These are phyloP conservation scores for Neotoma lepida DNA, from an alignment of 2,113 vertebrate genomes.

Conservation along the genomic window DNA sequence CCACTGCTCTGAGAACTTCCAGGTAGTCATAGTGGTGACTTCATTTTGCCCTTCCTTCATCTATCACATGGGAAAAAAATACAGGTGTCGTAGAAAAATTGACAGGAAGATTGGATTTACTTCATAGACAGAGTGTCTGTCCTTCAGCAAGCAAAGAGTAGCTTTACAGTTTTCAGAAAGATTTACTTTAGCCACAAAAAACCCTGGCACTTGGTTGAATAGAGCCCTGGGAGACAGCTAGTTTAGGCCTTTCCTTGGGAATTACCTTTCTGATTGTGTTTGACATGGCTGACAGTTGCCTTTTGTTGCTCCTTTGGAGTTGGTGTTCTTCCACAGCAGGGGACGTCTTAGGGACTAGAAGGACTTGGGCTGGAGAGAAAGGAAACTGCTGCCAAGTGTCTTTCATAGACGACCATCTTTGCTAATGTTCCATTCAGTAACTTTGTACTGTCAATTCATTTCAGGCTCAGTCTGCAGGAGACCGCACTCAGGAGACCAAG, in stretches of 20 bases:
- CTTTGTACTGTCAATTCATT: slow-evolving; percentile 52
- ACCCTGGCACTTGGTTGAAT: neutral
- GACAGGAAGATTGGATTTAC: neutral
- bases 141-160: neutral
- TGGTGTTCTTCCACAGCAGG: neutral
- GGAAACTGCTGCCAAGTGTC: neutral
- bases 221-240: neutral
- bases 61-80: neutral
- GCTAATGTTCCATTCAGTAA: neutral
- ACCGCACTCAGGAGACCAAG: slow-evolving; percentile 84
- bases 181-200: neutral
- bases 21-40: neutral
- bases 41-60: neutral
- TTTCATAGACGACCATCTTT: neutral
- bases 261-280: neutral
- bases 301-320: neutral
- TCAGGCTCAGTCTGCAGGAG: slow-evolving; percentile 84
- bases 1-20: neutral
- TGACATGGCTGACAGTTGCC: neutral
- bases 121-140: neutral
- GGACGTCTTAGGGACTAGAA: neutral
- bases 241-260: neutral
- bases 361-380: neutral
- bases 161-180: neutral
- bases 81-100: neutral